Evolutionary conservation across 2,113 vertebrate genomes (phyloP).

Genomic region (Eulemur rufifrons): DNA sequence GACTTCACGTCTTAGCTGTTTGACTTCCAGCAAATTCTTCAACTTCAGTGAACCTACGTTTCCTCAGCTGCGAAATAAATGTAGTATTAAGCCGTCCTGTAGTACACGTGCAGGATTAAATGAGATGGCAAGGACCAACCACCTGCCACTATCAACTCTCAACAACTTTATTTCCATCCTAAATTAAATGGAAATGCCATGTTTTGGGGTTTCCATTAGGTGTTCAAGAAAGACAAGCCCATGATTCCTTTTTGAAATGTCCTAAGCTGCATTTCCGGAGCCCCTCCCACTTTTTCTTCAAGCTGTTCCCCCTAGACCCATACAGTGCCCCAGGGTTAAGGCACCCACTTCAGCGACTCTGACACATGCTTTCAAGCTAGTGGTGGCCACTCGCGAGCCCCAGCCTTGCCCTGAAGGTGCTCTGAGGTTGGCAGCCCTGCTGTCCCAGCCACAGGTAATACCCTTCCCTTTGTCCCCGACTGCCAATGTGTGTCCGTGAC

Average conservation of each 20-base stretch:
- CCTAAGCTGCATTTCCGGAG: background rate
- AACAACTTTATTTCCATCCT: background rate
- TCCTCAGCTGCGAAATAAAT: background rate
- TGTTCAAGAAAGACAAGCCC: background rate
- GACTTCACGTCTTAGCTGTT: background rate
- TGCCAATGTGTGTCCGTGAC: background rate
- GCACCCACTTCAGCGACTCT: background rate
- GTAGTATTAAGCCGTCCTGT: background rate
- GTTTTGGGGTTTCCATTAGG: background rate
- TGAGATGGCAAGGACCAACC: background rate
- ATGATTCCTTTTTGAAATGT: background rate
- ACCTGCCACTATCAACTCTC: background rate
- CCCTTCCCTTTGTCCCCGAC: background rate
- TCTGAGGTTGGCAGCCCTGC: background rate
- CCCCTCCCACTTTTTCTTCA: background rate
- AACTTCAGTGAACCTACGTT: background rate
- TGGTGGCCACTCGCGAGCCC: too few relatives aligned
- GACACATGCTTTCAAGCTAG: background rate
- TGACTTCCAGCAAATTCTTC: background rate
- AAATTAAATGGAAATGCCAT: background rate
- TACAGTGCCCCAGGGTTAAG: background rate
- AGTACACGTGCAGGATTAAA: background rate
- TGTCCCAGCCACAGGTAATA: background rate
- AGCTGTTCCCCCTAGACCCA: background rate
- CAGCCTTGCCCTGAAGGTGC: background rate